These are phyloP conservation scores for Saguinus imperator DNA, from an alignment of 2,113 vertebrate genomes.

Conservation along the genomic window DNA sequence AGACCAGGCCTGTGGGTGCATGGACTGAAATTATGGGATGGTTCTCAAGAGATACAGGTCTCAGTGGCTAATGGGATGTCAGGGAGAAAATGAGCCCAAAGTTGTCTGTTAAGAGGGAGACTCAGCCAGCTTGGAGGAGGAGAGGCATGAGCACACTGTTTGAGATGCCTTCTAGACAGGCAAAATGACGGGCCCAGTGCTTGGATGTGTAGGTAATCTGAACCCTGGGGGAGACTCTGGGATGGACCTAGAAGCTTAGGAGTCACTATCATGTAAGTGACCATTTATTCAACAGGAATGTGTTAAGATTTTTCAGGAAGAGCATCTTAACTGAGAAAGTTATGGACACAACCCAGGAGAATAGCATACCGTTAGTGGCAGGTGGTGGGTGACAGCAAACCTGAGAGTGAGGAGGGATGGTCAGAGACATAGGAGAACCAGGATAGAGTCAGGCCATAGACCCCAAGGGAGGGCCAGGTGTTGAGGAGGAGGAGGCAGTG, in stretches of 20 bases:
- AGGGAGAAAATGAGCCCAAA: background rate
- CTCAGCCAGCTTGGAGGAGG: background rate
- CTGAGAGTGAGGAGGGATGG: background rate
- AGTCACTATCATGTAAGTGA: background rate
- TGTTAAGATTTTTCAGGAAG: background rate
- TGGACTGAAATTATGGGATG: background rate
- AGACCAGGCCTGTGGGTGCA: background rate
- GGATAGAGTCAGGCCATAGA: background rate
- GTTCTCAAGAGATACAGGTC: background rate
- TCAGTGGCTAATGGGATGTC: background rate
- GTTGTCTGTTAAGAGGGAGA: background rate
- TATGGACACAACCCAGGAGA: background rate
- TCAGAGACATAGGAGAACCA: background rate
- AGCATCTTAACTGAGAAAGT: background rate
- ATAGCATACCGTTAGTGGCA: too few species aligned
- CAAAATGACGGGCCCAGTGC: background rate
- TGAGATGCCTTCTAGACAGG: background rate
- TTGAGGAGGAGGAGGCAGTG: rapidly evolving
- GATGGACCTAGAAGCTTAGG: background rate
- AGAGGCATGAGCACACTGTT: background rate
- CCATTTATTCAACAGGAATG: background rate
- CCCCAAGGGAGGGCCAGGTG: background rate
- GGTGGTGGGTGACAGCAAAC: background rate
- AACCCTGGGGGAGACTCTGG: background rate
- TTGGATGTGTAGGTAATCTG: background rate